phyloP scores from a whole-genome alignment of 2,113 vertebrate species.

The Paramormyrops kingsleyae region DNA sequence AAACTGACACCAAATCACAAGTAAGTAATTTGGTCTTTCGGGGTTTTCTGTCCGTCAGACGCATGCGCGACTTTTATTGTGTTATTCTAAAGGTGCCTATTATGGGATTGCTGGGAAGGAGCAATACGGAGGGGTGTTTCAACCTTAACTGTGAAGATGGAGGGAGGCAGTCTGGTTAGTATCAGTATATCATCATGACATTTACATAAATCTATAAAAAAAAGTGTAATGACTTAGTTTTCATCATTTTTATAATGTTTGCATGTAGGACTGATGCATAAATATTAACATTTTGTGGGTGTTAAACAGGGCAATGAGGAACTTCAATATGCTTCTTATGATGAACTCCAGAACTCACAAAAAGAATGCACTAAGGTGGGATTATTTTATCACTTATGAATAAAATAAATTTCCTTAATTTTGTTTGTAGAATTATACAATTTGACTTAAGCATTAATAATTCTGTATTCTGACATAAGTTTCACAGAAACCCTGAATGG shows the following conservation, averaged over 20 bases:
- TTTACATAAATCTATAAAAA: background rate
- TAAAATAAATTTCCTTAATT: background rate
- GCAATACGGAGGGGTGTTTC: constrained; percentile 48
- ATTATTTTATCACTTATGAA: background rate
- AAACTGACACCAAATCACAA: constrained; percentile 62
- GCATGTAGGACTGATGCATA: background rate
- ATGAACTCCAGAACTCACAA: constrained; percentile 39
- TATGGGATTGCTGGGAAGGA: constrained; percentile 63
- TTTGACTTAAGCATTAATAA: background rate
- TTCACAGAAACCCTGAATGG: background rate
- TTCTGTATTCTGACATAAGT: background rate
- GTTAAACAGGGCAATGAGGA: constrained; percentile 35
- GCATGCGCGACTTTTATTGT: background rate
- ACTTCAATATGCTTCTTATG: constrained; percentile 23
- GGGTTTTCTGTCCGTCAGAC: background rate
- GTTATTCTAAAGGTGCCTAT: constrained; percentile 49
- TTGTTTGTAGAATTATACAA: background rate
- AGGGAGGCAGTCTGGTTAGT: constrained; percentile 43
- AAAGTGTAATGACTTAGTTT: background rate
- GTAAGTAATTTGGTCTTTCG: constrained; percentile 31
- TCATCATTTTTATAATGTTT: background rate
- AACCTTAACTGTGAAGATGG: constrained; percentile 46
- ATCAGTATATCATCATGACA: background rate
- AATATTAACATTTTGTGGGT: background rate
- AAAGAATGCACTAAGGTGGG: constrained; percentile 58